These are phyloP conservation scores for Equus quagga DNA, from an alignment of 2,113 vertebrate species.

Conservation along the genomic window DNA sequence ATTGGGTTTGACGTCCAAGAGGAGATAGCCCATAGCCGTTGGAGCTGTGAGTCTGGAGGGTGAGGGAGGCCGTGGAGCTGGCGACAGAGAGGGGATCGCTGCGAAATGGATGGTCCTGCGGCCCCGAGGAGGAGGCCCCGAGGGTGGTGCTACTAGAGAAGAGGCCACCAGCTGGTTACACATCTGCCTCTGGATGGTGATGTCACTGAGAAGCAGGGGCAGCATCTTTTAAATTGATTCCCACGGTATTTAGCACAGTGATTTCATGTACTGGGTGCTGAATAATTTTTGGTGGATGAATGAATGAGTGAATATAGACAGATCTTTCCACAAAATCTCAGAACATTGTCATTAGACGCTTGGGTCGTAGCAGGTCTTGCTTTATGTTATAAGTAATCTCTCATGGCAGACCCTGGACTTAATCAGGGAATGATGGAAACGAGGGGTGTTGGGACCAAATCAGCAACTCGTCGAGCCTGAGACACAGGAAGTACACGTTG, in stretches of 20 bases:
- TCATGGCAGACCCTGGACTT: fast-evolving
- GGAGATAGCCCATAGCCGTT: neutral
- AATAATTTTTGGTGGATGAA: neutral
- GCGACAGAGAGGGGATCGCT: fast-evolving
- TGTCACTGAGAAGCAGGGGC: neutral
- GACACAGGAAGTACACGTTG: fast-evolving
- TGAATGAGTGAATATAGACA: neutral
- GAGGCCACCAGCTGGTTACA: neutral
- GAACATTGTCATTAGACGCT: neutral
- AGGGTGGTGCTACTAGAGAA: fast-evolving
- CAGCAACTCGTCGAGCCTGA: fast-evolving
- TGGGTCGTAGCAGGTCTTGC: neutral
- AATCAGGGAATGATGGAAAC: fast-evolving
- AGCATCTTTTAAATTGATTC: fast-evolving
- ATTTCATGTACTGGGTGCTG: fast-evolving
- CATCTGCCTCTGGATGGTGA: fast-evolving
- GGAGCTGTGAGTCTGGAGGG: neutral
- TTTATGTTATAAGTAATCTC: neutral
- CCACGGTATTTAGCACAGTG: neutral
- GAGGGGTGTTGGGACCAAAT: too few relatives aligned
- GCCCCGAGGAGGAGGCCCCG: too few relatives aligned
- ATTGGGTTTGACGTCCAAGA: neutral
- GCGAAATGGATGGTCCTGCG: neutral
- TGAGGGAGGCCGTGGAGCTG: neutral
- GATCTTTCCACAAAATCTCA: neutral